phyloP scores from a whole-genome alignment of 2,888 invertebrate genomes.

The Dicyrtoma fusca region DNA sequence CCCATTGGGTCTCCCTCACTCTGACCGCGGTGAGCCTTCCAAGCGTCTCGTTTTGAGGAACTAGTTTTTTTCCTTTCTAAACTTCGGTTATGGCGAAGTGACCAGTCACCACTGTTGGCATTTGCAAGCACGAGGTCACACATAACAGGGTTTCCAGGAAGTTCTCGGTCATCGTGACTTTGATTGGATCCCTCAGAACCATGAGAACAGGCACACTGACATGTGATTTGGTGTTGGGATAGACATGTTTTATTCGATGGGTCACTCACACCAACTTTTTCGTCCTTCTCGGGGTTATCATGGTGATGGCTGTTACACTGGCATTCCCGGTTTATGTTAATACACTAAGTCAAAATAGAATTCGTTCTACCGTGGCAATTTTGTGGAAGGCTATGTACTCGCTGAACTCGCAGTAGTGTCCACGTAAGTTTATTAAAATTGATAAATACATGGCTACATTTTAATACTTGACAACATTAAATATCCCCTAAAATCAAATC shows the following conservation, averaged over 20 bases:
- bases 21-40: conserved; percentile 53
- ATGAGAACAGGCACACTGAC: conserved; percentile 55
- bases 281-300: conserved; percentile 11
- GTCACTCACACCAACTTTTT: conserved; percentile 21
- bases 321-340: not conserved
- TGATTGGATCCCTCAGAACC: conserved; percentile 31
- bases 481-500: too few relatives aligned
- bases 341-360: too few relatives aligned
- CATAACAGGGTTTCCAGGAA: conserved; percentile 47
- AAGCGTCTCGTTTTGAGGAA: conserved; percentile 33
- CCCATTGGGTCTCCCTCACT: conserved; percentile 53
- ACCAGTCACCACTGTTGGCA: conserved; percentile 35
- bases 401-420: too few relatives aligned
- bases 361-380: too few relatives aligned
- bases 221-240: conserved; percentile 45
- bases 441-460: too few relatives aligned
- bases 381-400: too few relatives aligned
- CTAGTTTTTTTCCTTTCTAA: conserved; percentile 48
- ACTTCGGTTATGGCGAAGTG: conserved; percentile 45
- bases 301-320: conserved; percentile 35
- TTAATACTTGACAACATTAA: too few relatives aligned
- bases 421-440: too few relatives aligned
- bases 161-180: conserved; percentile 31
- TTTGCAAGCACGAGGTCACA: conserved; percentile 56
- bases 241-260: conserved; percentile 33